phyloP scores from a whole-genome alignment of 2,888 invertebrate genomes.

The Dendrolimus pini region DNA sequence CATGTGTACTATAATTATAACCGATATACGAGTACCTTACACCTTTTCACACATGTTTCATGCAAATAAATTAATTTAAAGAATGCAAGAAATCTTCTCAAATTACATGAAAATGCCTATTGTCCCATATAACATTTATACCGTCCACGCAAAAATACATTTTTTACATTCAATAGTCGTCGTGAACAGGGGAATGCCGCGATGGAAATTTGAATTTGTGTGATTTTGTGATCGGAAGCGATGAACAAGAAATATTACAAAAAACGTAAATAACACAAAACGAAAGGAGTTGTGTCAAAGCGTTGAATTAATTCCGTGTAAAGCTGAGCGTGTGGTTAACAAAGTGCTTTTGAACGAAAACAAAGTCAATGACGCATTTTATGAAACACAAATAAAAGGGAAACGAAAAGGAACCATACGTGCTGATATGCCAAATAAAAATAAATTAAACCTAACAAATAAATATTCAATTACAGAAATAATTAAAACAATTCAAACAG shows the following conservation, averaged over 20 bases:
- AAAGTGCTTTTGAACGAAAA: constrained; percentile 20
- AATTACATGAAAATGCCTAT: too few relatives aligned
- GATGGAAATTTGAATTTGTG: too few relatives aligned
- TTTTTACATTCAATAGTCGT: background rate
- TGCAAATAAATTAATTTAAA: too few relatives aligned
- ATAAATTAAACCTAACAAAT: too few relatives aligned
- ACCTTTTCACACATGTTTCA: too few relatives aligned
- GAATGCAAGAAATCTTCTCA: too few relatives aligned
- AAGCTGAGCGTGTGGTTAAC: constrained; percentile 29
- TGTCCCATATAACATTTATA: background rate
- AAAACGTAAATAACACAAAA: background rate
- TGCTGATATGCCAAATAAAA: background rate
- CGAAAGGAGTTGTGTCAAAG: background rate
- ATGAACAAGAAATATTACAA: background rate
- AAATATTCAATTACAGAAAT: too few relatives aligned
- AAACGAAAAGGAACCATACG: background rate
- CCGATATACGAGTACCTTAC: too few relatives aligned
- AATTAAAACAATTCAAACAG: too few relatives aligned
- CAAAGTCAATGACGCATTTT: constrained; percentile 11
- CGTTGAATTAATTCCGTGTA: constrained; percentile 2
- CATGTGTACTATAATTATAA: too few relatives aligned
- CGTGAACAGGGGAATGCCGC: background rate
- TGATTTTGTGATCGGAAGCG: background rate
- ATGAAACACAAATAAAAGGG: background rate
- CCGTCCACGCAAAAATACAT: background rate